phyloP scores from a whole-genome alignment of 1,140 invertebrate genomes.

The Plodia interpunctella region DNA sequence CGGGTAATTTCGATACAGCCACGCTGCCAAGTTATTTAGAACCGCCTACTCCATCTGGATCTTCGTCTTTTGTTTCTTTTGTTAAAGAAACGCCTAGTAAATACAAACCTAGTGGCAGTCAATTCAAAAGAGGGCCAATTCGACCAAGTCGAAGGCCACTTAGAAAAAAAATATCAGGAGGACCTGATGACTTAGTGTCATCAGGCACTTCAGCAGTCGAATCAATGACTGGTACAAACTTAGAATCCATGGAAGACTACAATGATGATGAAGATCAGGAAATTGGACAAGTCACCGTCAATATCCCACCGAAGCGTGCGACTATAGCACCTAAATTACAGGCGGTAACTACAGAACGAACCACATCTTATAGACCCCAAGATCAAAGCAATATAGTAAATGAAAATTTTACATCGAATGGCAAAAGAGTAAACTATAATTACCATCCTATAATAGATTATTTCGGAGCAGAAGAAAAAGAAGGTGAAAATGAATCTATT shows the following conservation, averaged over 20 bases:
- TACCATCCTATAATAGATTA: slow-evolving; percentile 92
- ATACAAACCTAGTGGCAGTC: slow-evolving; percentile 43
- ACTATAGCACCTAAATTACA: slow-evolving; percentile 58
- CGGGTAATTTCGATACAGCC: slow-evolving; percentile 37
- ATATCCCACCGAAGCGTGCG: slow-evolving; percentile 30
- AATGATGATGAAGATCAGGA: slow-evolving; percentile 55
- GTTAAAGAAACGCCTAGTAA: slow-evolving; percentile 48
- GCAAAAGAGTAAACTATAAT: slow-evolving; percentile 85
- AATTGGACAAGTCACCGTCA: slow-evolving; percentile 27
- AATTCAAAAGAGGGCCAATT: slow-evolving; percentile 55
- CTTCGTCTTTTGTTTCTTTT: slow-evolving; percentile 49
- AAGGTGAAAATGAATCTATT: slow-evolving; percentile 45
- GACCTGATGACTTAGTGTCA: slow-evolving; percentile 56
- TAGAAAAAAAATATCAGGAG: slow-evolving; percentile 64
- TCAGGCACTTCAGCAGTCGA: slow-evolving; percentile 61
- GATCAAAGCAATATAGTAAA: slow-evolving; percentile 32
- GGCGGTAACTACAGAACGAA: slow-evolving; percentile 41
- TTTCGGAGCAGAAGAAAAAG: slow-evolving; percentile 77
- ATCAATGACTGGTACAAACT: slow-evolving; percentile 41
- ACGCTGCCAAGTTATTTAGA: slow-evolving; percentile 71
- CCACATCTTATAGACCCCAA: slow-evolving; percentile 29
- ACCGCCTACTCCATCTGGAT: slow-evolving; percentile 61
- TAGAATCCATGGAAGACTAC: slow-evolving; percentile 55
- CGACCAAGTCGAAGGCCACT: slow-evolving; percentile 60
- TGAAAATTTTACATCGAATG: slow-evolving; percentile 33